A percentile compares a stretch with the other conserved stretches of the same genome.
Evolutionary conservation across 2,113 vertebrate genomes (phyloP).

Genomic region (Charadrius vociferus): DNA sequence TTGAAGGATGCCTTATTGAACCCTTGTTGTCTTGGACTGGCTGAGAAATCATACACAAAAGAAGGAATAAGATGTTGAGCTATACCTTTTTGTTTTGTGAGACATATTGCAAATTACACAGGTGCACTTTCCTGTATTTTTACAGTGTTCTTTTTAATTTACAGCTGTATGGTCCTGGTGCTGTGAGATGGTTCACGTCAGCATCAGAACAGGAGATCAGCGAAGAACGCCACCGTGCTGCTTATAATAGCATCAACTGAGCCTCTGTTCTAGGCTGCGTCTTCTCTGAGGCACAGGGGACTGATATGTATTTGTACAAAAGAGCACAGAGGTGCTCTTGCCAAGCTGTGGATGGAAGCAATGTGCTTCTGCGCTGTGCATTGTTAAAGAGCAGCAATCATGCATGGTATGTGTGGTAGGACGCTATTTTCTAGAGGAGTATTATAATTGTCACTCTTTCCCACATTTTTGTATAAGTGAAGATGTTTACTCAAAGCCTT

Average conservation of each 20-base stretch:
- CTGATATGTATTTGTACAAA: background rate
- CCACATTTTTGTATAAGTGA: background rate
- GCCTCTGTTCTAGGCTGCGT: background rate
- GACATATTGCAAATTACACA: background rate
- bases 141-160: background rate
- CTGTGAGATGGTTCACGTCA: background rate
- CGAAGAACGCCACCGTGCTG: fast-evolving
- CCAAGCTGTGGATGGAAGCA: background rate
- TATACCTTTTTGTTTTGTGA: background rate
- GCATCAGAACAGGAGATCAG: background rate
- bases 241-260: fast-evolving
- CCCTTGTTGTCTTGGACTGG: background rate
- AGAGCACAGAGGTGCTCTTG: background rate
- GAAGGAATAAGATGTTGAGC: background rate
- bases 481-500: background rate
- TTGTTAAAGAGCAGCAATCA: background rate
- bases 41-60: background rate
- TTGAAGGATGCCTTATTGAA: background rate
- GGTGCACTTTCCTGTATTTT: background rate
- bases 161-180: background rate
- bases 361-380: background rate
- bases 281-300: background rate
- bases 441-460: background rate
- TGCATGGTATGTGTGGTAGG: too few relatives aligned
- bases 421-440: background rate